Base-by-base conservation (phyloP, 92 coral and sea anemone species). In the Umimayanthus chanpuru region DNA sequence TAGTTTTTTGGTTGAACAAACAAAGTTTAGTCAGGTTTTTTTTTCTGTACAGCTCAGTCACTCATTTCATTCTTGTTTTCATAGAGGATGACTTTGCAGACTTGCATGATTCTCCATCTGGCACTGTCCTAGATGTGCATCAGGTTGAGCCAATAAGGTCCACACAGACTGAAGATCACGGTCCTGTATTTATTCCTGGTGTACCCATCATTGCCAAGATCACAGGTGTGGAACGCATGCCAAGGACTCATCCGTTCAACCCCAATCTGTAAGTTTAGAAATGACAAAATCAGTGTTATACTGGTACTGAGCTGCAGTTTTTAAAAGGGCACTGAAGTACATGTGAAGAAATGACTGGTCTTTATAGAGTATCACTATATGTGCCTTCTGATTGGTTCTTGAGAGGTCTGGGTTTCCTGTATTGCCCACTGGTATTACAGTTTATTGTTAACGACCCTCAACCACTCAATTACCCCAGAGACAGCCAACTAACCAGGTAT, bases 211-310 rank as follows among this genome's bases (percentile, higher is more conserved):
- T 90, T 79, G 95, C 93, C 65, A 91, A 88, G 70, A 88, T 95
- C 28, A 94, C 85, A 65, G 96, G 89, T 44, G 99, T 96, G 26
- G 93, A 93, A 77, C 94, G 95, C 43, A 92, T 93, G 90, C 96
- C 96, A 38, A 93, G 98, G 86, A 90, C 96, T n/a, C 99, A 96
- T 64, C 98, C 99, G 10, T 95, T 96, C 76, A 96, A 96, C 73
- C 99, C 99, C 28, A 96, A 96, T 88, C 89, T 96, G 98, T 96
- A 82, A 91, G 98, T 93, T 4, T 47, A 61, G 21, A 65, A 32
- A 16, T 47, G 68, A 53, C 36, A 53, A 47, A 47, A 15, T 53
- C 58, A 53, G 58, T 53, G 58, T 53, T 47, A 9, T 47, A 47
- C 50, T 0, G 7, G 44, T 41, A 41, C 18, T 11, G 20, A 11